A percentile compares a stretch with the other conserved stretches of the same genome.
These are phyloP conservation scores for Muntiacus reevesi DNA, from an alignment of 2,113 vertebrate species.

Conservation along the genomic window DNA sequence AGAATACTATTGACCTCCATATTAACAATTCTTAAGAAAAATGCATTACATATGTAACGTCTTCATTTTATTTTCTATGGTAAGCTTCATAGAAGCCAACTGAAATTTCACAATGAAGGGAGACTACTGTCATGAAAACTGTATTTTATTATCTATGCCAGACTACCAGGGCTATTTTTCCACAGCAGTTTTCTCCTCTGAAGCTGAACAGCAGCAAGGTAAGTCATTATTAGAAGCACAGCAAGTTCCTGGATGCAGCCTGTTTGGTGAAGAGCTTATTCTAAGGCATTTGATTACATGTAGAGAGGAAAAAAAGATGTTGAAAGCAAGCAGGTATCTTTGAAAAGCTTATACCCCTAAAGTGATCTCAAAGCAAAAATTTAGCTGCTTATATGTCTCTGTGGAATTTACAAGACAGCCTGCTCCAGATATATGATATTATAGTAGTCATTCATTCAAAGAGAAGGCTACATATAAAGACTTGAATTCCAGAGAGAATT, in stretches of 20 bases:
- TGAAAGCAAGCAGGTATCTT: constrained; percentile 37
- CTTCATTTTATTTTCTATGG: constrained; percentile 54
- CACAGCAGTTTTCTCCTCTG: constrained; percentile 63
- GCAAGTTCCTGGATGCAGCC: constrained; percentile 53
- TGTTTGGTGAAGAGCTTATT: constrained; percentile 42
- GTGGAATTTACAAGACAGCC: background rate
- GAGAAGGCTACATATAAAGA: background rate
- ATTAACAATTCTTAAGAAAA: constrained; percentile 55
- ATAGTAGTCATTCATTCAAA: constrained; percentile 35
- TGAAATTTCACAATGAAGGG: constrained; percentile 46
- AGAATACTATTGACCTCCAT: background rate
- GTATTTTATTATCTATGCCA: constrained; percentile 59
- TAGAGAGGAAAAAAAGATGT: constrained; percentile 30
- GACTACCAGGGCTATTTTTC: constrained; percentile 60
- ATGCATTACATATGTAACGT: background rate
- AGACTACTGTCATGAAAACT: constrained; percentile 49
- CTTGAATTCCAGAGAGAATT: background rate
- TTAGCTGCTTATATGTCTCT: background rate
- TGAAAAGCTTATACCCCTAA: constrained; percentile 17
- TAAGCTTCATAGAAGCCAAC: constrained; percentile 59
- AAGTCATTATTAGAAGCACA: constrained; percentile 72
- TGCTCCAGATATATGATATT: constrained; percentile 12
- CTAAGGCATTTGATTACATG: constrained; percentile 11
- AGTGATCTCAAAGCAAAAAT: constrained; percentile 34
- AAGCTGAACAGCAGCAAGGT: constrained; percentile 56